A percentile compares a stretch with the other conserved stretches of the same genome.
phyloP scores from a whole-genome alignment of 1,140 invertebrate genomes.

The Mya arenaria region DNA sequence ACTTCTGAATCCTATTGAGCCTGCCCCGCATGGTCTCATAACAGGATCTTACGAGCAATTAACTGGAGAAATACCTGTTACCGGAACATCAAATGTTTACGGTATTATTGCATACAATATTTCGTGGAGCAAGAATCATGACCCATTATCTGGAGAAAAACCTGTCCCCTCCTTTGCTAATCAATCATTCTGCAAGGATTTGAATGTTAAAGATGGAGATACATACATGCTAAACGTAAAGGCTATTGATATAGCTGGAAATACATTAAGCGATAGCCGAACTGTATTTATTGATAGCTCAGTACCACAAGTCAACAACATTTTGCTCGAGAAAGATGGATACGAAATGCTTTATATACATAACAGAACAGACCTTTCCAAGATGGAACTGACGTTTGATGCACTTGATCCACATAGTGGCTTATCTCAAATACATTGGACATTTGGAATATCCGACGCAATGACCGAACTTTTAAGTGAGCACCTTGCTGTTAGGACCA shows the following conservation, averaged over 20 bases:
- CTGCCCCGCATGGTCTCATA: conserved; percentile 38
- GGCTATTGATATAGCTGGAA: conserved; percentile 55
- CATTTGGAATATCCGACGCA: conserved; percentile 16
- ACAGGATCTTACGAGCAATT: conserved; percentile 58
- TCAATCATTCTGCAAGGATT: conserved; percentile 29
- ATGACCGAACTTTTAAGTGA: neutral
- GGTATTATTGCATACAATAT: conserved; percentile 48
- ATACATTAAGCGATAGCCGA: conserved; percentile 42
- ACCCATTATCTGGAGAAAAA: neutral
- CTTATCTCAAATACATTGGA: conserved; percentile 50
- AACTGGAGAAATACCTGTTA: conserved; percentile 53
- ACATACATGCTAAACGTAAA: conserved; percentile 49
- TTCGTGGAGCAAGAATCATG: neutral
- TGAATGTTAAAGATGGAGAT: conserved; percentile 56
- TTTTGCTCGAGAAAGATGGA: conserved; percentile 51
- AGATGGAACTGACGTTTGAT: conserved; percentile 61
- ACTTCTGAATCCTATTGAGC: conserved; percentile 35
- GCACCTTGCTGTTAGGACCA: neutral
- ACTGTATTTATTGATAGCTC: conserved; percentile 57
- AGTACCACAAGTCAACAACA: conserved; percentile 50
- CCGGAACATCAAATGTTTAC: conserved; percentile 62
- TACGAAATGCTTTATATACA: conserved; percentile 57
- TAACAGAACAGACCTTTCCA: conserved; percentile 60
- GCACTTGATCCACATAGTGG: conserved; percentile 65
- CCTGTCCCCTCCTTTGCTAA: conserved; percentile 17